A percentile compares a stretch with the other conserved stretches of the same genome.
phyloP scores from a whole-genome alignment of 2,113 vertebrate species.

The Ageneiosus marmoratus region DNA sequence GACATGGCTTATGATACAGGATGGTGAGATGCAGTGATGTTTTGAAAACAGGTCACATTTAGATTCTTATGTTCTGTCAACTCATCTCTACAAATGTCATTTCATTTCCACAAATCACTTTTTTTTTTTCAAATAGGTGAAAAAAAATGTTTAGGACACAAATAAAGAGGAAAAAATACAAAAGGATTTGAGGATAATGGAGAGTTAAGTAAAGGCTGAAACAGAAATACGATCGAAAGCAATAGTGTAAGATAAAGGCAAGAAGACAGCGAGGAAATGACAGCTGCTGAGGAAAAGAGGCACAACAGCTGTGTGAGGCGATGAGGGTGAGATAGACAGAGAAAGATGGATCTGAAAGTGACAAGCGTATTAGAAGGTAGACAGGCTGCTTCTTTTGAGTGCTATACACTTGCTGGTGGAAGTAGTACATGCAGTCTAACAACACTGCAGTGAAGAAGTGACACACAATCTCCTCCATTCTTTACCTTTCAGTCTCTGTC shows the following conservation, averaged over 20 bases:
- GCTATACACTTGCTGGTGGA: constrained; percentile 43
- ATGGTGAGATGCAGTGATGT: constrained; percentile 39
- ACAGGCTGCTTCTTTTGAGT: constrained; percentile 54
- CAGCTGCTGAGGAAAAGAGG: constrained; percentile 52
- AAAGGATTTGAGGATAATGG: constrained; percentile 48
- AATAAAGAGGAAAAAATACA: constrained; percentile 36
- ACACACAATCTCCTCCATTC: constrained; percentile 30
- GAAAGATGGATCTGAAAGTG: constrained; percentile 49
- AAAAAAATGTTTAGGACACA: neutral
- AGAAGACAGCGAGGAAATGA: constrained; percentile 58
- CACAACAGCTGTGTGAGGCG: constrained; percentile 36
- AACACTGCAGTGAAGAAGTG: constrained; percentile 33
- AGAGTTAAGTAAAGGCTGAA: constrained; percentile 48
- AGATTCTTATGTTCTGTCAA: constrained; percentile 24
- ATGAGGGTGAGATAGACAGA: constrained; percentile 31
- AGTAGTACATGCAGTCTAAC: constrained; percentile 42
- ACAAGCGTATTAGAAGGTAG: constrained; percentile 60
- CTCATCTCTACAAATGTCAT: constrained; percentile 1
- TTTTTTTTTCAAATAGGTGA: neutral
- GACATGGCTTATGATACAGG: constrained; percentile 39
- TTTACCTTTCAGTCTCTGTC: constrained; percentile 63
- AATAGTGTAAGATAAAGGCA: constrained; percentile 33
- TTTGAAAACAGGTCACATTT: constrained; percentile 40
- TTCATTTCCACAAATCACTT: neutral
- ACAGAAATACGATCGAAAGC: constrained; percentile 48